Evolutionary conservation across 2,888 invertebrate genomes (phyloP), one percentile per base, ranked within the genome.

Genomic region (Campoplex nolae): DNA sequence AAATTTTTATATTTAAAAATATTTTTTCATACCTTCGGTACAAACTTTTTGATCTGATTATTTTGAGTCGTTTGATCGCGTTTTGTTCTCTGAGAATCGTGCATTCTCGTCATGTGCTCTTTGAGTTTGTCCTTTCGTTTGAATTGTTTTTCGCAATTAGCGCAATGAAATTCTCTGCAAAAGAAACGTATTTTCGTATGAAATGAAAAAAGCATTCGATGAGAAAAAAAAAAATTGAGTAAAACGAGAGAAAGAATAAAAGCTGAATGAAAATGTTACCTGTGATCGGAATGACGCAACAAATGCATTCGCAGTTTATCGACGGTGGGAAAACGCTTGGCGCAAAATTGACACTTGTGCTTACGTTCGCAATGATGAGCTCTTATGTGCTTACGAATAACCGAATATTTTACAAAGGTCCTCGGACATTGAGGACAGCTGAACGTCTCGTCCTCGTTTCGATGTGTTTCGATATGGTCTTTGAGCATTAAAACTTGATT

Each of bases 71-170:
- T 68, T 76, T 89, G 89, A 70, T 91, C 89, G 56, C 87, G 81
- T 62, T 87, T 93, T 9, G 88, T 89, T 81, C 92, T 91, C 86
- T 95, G 95, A 0, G 95, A 95, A 82, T 95, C 96, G 93, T 97
- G 97, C 95, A 96, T 96, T 82, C 96, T 95, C 88, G 96, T 96
- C 92, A 96, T 96, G 92, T 97, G 97, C 90, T 97, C 97, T 89
- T 96, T 96, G 74, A 97, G 94, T 92, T 97, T 97, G 91, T 97
- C 97, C 90, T 97, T 97, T 38, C 97, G 95, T 91, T 97, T 97
- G 93, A 97, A 97, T 92, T 97, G 97, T 89, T 97, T 96, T 0
- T 97, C 97, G 93, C 98, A 97, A 91, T 96, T 96, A 6, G 97
- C 96, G 92, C 98, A 98, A 88, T 97, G 95, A 94, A 97, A 97